These are phyloP conservation scores for Philaethria dido DNA, from an alignment of 2,888 invertebrate species.

Conservation along the genomic window DNA sequence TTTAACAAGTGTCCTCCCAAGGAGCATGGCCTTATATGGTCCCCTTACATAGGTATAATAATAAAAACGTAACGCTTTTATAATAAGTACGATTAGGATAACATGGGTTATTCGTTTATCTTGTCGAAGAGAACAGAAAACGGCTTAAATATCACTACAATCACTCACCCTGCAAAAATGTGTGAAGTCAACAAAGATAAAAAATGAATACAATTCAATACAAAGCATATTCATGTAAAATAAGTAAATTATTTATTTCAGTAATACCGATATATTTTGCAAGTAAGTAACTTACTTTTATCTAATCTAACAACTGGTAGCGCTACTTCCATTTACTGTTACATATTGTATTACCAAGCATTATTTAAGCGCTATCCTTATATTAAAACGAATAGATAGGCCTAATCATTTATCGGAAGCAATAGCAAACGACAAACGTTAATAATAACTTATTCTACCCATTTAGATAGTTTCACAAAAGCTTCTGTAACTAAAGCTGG, in stretches of 20 bases:
- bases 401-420: slow-evolving; percentile 41
- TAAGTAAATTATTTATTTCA: neutral
- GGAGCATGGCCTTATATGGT: too few species aligned
- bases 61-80: too few species aligned
- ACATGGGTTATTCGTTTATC: too few species aligned
- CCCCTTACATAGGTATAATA: too few species aligned
- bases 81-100: too few species aligned
- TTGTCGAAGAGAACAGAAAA: too few species aligned
- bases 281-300: slow-evolving; percentile 16
- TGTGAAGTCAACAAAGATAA: neutral
- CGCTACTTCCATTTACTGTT: slow-evolving; percentile 28
- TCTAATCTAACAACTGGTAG: slow-evolving; percentile 13
- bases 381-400: slow-evolving; percentile 41
- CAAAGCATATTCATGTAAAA: neutral
- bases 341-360: slow-evolving; percentile 34
- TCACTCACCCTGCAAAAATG: too few species aligned
- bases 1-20: too few species aligned
- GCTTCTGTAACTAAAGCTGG: slow-evolving; percentile 38
- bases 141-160: too few species aligned
- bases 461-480: slow-evolving; percentile 40
- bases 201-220: neutral
- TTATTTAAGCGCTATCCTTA: slow-evolving; percentile 40
- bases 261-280: slow-evolving; percentile 8
- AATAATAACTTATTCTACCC: slow-evolving; percentile 40
- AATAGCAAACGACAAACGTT: slow-evolving; percentile 38